Evolutionary conservation across 2,113 vertebrate genomes (phyloP), one percentile per base, ranked within the genome.

Genomic region (Eretmochelys imbricata): DNA sequence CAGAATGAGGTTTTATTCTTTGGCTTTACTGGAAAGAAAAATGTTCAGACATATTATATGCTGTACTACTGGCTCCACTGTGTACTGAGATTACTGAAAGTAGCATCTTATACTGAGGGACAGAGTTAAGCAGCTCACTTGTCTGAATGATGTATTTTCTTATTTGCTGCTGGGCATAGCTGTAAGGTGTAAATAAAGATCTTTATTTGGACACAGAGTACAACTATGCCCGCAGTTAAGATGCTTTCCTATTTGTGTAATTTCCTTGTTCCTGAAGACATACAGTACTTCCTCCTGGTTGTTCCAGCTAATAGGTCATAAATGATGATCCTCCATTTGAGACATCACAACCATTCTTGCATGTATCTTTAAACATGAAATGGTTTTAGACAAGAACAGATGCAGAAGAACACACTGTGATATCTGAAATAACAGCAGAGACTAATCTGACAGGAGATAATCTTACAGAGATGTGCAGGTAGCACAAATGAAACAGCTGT

Each of bases 51-150:
- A 24, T 82, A 72, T 59, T 72, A 50, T 2, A 5, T 69, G 31
- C 3, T 83, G 48, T 65, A 84, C 19, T 86, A 20, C 91, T 50
- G 89, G 5, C 29, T 90, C 24, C n/a, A 19, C 38, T 92, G 27
- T 54, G 53, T 76, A 24, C 10, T 2, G 0, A 1, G 0, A 42
- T 89, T 85, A 50, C 57, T 90, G 88, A 94, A 95, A 95, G 90
- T 31, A 84, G 22, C 35, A 84, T 10, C 1, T 5, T 54, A 84
- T 0, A 0, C 1, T 89, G 51, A 85, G 72, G 5, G 2, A 22
- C 55, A 92, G 49, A 91, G 25, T 85, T 81, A 89, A 94, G 82
- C 29, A 72, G 10, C 9, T 94, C 27, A n/a, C 53, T 93, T 88
- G 14, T 38, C 42, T 53, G 91, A 81, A 93, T 79, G 0, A 11